phyloP scores from a whole-genome alignment of 1,140 invertebrate species.

The Panagrolaimus sp. region DNA sequence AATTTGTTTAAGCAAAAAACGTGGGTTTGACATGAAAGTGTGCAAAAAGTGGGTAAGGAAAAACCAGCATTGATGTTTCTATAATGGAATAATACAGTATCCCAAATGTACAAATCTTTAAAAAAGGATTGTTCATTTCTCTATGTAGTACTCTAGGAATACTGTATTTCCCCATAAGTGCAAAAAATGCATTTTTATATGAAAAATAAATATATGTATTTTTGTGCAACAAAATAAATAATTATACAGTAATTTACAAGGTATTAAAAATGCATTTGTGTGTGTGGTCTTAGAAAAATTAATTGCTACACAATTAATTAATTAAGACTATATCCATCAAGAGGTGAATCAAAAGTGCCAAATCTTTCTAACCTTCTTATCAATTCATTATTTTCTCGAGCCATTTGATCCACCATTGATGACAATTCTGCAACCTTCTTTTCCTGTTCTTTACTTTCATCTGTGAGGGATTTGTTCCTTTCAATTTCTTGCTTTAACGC shows the following conservation, averaged over 20 bases:
- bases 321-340: conserved; percentile 10
- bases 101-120: not conserved
- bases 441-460: not conserved
- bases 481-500: not conserved
- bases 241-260: too few relatives aligned
- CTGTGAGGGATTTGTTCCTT: not conserved
- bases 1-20: too few relatives aligned
- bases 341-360: conserved; percentile 5
- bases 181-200: too few relatives aligned
- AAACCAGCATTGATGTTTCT: too few relatives aligned
- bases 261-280: too few relatives aligned
- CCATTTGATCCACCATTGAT: conserved; percentile 3
- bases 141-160: too few relatives aligned
- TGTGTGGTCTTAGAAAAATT: not conserved
- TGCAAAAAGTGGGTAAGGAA: not conserved
- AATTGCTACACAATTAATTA: too few relatives aligned
- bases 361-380: conserved; percentile 9
- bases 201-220: too few relatives aligned
- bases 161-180: too few relatives aligned
- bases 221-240: too few relatives aligned
- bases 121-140: not conserved
- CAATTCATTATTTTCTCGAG: conserved; percentile 5
- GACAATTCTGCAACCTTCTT: conserved; percentile 1
- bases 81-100: too few relatives aligned
- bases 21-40: not conserved